Evolutionary conservation across 2,113 vertebrate genomes (phyloP), one percentile per base, ranked within the genome.

Genomic region (Silurus glanis): DNA sequence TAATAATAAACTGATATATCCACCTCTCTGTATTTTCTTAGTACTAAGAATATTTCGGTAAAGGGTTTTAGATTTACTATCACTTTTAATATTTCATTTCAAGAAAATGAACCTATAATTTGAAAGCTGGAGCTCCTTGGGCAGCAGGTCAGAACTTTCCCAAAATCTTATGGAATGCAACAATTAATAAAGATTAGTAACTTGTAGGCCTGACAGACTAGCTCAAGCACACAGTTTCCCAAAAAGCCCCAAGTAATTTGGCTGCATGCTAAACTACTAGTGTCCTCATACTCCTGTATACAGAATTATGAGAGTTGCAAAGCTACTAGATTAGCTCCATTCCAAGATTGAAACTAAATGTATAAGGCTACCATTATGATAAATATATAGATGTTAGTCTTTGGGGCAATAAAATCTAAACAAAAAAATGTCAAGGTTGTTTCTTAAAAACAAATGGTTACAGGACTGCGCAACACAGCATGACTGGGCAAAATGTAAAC

Each of bases 401-500:
- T 55, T 51, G 55, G 74, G 51, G 8, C 12, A 55, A 76, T 75
- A 12, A 75, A 14, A 75, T 75, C 49, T 0, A 78, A 78, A 78
- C 2, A 56, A 78, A 78, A 78, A 12, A 56, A 16, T 2, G 28
- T 78, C 3, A n/a, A n/a, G 21, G 21, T 59, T 56, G 14, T 78
- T 59, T 21, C 4, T 45, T 61, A 45, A 47, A 61, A 23, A 45
- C 4, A 5, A 80, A 71, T 75, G 82, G 17, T 59, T 80, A 69
- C 9, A 17, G 56, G 23, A 62, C 82, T 83, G 75, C 76, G 51
- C 76, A 86, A 82, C 51, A 74, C 83, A 84, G 76, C 76, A 87
- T 87, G 88, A 89, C 82, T 87, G 58, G 17, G 88, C 88, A 87
- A 82, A 78, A 87, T 23, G 49, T n/a, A 14, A 21, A 71, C 21